Conservation (phyloP, 1,140 invertebrate species). For the Ceratina australensis region DNA sequence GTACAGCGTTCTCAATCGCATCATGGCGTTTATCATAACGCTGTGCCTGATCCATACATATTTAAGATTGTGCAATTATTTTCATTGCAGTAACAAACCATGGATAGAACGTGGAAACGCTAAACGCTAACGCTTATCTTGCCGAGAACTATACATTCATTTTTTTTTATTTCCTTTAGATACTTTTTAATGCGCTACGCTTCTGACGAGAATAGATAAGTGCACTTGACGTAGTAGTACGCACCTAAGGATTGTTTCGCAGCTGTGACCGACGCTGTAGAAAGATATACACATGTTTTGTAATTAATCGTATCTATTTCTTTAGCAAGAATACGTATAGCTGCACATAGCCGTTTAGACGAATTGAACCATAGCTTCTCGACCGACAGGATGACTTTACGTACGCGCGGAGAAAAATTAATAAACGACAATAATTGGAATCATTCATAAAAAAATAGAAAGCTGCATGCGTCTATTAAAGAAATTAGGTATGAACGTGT, state of each 20-base stretch:
- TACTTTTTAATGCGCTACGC: slow-evolving; percentile 35
- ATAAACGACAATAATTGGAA: slow-evolving; percentile 20
- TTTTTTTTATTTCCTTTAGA: slow-evolving; percentile 12
- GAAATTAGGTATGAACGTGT: slow-evolving; percentile 18
- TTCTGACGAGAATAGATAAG: slow-evolving; percentile 45
- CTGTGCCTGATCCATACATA: neutral
- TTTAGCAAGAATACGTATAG: slow-evolving; percentile 58
- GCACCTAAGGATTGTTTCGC: slow-evolving; percentile 29
- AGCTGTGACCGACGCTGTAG: neutral
- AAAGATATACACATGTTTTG: slow-evolving; percentile 33
- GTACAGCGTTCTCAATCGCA: slow-evolving; percentile 4
- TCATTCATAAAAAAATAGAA: neutral
- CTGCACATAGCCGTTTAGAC: slow-evolving; percentile 48
- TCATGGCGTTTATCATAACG: slow-evolving; percentile 13
- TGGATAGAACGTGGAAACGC: slow-evolving; percentile 11
- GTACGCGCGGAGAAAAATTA: neutral
- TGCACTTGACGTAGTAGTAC: slow-evolving; percentile 44
- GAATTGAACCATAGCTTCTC: slow-evolving; percentile 51
- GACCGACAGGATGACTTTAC: slow-evolving; percentile 50
- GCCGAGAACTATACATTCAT: neutral
- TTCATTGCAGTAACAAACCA: slow-evolving; percentile 23
- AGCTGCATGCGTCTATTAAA: slow-evolving; percentile 18
- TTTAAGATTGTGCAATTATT: slow-evolving; percentile 15
- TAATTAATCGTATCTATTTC: slow-evolving; percentile 64
- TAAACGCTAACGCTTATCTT: slow-evolving; percentile 20